Evolutionary conservation across 2,797 vertebrate species (phyloP).

Genomic region (Lycodopsis pacificus): DNA sequence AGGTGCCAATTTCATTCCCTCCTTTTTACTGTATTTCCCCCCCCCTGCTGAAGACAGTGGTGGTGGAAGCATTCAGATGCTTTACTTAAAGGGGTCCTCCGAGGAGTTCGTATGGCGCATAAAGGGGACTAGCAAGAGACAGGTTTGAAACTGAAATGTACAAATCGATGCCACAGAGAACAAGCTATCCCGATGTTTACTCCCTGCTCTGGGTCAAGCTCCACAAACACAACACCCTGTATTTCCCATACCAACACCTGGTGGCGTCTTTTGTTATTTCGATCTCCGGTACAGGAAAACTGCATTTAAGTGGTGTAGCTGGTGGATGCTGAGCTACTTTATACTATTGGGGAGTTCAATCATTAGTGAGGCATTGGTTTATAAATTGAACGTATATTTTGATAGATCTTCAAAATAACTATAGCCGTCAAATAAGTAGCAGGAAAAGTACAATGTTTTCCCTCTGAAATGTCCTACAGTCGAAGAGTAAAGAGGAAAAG

Average conservation of each 20-base stretch:
- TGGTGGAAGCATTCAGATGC: background rate
- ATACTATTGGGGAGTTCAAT: background rate
- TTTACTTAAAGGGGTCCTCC: background rate
- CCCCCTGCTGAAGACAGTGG: background rate
- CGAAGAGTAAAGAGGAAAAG: background rate
- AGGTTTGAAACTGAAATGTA: background rate
- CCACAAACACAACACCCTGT: background rate
- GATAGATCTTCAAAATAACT: background rate
- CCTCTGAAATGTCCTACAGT: background rate
- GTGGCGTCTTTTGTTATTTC: background rate
- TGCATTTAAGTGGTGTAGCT: background rate
- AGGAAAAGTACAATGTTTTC: background rate
- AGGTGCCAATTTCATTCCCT: conserved; percentile 11
- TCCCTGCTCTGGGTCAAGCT: no score
- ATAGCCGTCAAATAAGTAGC: background rate
- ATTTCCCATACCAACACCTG: background rate
- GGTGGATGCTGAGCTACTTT: background rate
- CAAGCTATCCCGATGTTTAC: background rate
- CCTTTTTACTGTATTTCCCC: background rate
- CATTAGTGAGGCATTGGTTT: background rate
- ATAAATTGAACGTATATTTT: background rate
- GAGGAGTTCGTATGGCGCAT: background rate
- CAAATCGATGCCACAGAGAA: background rate
- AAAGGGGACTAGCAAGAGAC: background rate
- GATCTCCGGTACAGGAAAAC: background rate